Evolutionary conservation across 2,113 vertebrate species (phyloP).

Genomic region (Oreochromis tanganicae): DNA sequence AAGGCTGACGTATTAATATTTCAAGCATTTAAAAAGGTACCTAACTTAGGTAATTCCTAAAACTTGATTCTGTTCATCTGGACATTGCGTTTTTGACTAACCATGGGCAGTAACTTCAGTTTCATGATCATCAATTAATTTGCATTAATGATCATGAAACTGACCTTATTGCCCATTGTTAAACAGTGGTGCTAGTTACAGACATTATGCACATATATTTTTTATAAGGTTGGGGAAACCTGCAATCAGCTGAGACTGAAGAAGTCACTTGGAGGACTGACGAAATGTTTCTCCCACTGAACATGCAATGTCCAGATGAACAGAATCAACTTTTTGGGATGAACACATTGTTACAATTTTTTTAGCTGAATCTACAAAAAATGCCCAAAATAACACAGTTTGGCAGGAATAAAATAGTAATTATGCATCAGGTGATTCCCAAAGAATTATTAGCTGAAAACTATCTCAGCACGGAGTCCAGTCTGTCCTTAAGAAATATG

Average conservation of each 20-base stretch:
- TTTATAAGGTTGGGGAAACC: background rate
- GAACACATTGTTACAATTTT: background rate
- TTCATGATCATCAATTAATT: background rate
- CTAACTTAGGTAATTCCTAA: background rate
- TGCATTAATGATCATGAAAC: background rate
- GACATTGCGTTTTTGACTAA: background rate
- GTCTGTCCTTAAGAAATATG: background rate
- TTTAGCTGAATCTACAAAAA: background rate
- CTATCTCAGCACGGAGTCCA: background rate
- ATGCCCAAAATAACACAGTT: background rate
- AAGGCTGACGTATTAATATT: background rate
- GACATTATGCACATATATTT: background rate
- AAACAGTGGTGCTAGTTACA: background rate
- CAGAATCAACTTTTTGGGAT: background rate
- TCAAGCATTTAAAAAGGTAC: background rate
- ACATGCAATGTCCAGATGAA: background rate
- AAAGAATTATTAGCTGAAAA: background rate
- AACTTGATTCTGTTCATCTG: background rate
- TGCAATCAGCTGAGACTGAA: background rate
- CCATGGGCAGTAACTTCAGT: background rate
- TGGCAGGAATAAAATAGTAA: background rate
- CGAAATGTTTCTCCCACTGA: background rate
- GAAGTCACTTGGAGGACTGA: background rate
- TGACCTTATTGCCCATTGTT: background rate
- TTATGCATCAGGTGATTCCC: background rate